Percentiles rank a stretch among this genome's conserved stretches.
Conservation (phyloP, 2,888 invertebrate species). For the Drosophila siamana region DNA sequence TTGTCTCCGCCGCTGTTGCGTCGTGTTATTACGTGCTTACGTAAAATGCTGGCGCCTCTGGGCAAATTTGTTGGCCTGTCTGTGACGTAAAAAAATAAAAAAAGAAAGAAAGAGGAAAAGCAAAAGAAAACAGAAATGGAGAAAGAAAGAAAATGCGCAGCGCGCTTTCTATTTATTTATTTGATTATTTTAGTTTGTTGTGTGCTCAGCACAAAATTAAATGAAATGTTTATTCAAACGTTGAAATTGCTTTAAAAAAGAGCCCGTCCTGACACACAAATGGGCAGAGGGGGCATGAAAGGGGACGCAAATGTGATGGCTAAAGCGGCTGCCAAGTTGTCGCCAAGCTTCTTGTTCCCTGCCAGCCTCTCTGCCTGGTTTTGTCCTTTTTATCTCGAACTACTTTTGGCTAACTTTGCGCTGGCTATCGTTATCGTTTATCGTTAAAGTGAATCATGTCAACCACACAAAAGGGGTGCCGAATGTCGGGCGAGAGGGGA, state of each 20-base stretch:
- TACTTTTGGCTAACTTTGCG: slow-evolving; percentile 57
- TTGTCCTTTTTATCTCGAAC: slow-evolving; percentile 47
- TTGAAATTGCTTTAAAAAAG: slow-evolving; percentile 70
- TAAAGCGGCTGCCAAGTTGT: slow-evolving; percentile 75
- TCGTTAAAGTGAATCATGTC: slow-evolving; percentile 83
- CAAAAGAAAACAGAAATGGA: neutral
- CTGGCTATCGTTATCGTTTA: slow-evolving; percentile 78
- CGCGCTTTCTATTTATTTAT: slow-evolving; percentile 62
- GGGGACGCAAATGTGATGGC: slow-evolving; percentile 43
- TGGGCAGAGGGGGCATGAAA: slow-evolving; percentile 11
- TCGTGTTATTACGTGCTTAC: slow-evolving; percentile 68
- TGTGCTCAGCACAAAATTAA: slow-evolving; percentile 64
- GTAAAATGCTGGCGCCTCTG: slow-evolving; percentile 68
- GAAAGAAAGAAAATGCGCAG: slow-evolving; percentile 29
- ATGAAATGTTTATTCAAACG: slow-evolving; percentile 81
- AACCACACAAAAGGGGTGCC: slow-evolving; percentile 73
- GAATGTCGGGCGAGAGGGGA: neutral
- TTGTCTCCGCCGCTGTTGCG: slow-evolving; percentile 12
- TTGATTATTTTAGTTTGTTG: slow-evolving; percentile 69
- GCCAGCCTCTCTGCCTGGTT: slow-evolving; percentile 17
- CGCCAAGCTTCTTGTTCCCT: slow-evolving; percentile 67
- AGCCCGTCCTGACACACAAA: neutral
- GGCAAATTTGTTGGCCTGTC: slow-evolving; percentile 61
- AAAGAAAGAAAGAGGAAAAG: neutral
- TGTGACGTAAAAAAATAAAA: slow-evolving; percentile 24